Evolutionary conservation across 1,140 invertebrate genomes (phyloP).

Genomic region (Anastrepha ludens): DNA sequence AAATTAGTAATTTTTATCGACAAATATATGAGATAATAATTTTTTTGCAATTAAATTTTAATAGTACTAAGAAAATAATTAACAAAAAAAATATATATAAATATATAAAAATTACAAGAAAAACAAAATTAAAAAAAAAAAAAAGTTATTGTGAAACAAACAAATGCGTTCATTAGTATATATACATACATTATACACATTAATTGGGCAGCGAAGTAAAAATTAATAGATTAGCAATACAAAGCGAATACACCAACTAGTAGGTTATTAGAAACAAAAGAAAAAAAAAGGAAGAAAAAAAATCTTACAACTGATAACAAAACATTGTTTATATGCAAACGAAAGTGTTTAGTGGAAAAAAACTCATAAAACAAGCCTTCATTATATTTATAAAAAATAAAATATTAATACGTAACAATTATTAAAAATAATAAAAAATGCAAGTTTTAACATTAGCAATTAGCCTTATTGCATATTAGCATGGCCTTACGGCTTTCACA

Average conservation of each 20-base stretch:
- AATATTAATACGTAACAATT: not conserved
- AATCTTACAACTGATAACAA: slow-evolving; percentile 44
- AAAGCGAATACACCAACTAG: slow-evolving; percentile 58
- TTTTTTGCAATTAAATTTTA: slow-evolving; percentile 46
- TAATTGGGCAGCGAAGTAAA: slow-evolving; percentile 36
- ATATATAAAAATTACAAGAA: slow-evolving; percentile 54
- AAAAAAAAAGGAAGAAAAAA: slow-evolving; percentile 27
- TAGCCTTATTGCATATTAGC: slow-evolving; percentile 54
- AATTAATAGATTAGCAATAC: slow-evolving; percentile 54
- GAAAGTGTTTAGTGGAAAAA: slow-evolving; percentile 11
- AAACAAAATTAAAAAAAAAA: slow-evolving; percentile 56
- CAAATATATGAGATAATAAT: slow-evolving; percentile 52
- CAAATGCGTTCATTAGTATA: slow-evolving; percentile 58
- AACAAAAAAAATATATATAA: too few relatives aligned
- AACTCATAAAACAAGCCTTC: slow-evolving; percentile 55
- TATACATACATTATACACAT: slow-evolving; percentile 47
- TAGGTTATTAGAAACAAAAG: slow-evolving; percentile 32
- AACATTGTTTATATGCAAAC: slow-evolving; percentile 49
- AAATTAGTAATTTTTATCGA: slow-evolving; percentile 30
- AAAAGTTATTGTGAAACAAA: slow-evolving; percentile 24
- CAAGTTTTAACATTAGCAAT: slow-evolving; percentile 24
- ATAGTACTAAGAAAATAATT: slow-evolving; percentile 5
- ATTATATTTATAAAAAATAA: slow-evolving; percentile 53
- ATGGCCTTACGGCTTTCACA: not conserved
- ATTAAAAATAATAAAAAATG: not conserved